phyloP scores from a whole-genome alignment of 2,797 vertebrate genomes.

The Dipus sagitta region DNA sequence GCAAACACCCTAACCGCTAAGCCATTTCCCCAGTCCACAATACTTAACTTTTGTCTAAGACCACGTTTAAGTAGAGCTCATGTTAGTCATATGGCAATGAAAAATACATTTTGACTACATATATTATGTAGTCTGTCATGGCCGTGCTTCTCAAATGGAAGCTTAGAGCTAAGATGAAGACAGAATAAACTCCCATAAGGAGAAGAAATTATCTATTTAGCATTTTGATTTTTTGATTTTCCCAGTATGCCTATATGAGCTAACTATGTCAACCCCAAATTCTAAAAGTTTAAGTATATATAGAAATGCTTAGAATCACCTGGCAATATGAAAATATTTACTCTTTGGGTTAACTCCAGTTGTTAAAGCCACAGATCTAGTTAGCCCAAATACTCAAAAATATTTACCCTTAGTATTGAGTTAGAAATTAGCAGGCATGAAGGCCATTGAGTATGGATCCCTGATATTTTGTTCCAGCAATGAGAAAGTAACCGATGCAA shows the following conservation, averaged over 20 bases:
- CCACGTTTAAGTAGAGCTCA: background rate
- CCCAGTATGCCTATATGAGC: background rate
- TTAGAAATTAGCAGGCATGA: background rate
- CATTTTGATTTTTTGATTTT: conserved; percentile 36
- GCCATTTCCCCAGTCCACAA: background rate
- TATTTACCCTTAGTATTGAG: background rate
- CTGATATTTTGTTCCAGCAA: no score
- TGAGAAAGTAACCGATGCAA: no score
- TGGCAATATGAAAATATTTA: conserved; percentile 20
- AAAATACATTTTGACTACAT: conserved; percentile 35
- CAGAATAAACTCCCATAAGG: conserved; percentile 10
- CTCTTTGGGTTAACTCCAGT: background rate
- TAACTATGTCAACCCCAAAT: background rate
- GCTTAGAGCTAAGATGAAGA: background rate
- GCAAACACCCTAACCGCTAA: no score
- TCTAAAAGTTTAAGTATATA: conserved; percentile 11
- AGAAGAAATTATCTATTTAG: conserved; percentile 32
- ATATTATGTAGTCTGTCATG: background rate
- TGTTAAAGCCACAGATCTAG: background rate
- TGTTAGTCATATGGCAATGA: conserved; percentile 13
- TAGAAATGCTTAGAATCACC: conserved; percentile 27
- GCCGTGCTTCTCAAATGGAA: conserved; percentile 2
- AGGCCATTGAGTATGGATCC: no score
- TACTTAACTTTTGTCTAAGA: conserved; percentile 38
- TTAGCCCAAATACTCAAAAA: background rate